These are phyloP conservation scores for Orthosia gracilis DNA, from an alignment of 2,888 invertebrate species.

Conservation along the genomic window DNA sequence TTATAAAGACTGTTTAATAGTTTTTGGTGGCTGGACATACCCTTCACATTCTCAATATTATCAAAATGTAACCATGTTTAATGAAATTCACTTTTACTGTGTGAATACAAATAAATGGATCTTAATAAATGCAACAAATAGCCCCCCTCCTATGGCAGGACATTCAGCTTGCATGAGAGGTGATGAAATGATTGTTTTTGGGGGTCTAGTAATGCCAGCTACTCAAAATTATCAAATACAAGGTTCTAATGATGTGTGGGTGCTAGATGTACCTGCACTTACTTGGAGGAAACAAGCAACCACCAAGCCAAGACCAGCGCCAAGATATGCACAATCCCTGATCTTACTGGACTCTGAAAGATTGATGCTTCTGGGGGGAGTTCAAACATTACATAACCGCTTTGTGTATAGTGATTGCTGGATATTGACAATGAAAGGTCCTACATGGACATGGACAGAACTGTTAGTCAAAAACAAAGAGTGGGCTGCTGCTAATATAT, in stretches of 20 bases:
- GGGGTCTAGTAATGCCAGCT: constrained; percentile 92
- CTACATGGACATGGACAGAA: constrained; percentile 94
- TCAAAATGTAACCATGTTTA: constrained; percentile 97
- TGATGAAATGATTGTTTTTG: constrained; percentile 96
- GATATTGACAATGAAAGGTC: constrained; percentile 95
- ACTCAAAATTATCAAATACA: constrained; percentile 87
- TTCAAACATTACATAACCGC: constrained; percentile 95
- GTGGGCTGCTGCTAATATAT: constrained; percentile 96
- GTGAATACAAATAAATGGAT: constrained; percentile 96
- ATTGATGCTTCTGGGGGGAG: constrained; percentile 96
- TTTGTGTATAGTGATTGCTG: constrained; percentile 97
- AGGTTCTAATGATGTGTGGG: constrained; percentile 97
- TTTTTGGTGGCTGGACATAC: constrained; percentile 99
- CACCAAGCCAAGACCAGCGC: constrained; percentile 93
- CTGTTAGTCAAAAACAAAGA: constrained; percentile 94
- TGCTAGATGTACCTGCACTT: constrained; percentile 94
- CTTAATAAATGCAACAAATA: constrained; percentile 92
- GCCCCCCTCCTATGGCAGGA: constrained; percentile 97
- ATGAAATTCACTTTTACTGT: constrained; percentile 97
- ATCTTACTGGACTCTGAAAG: constrained; percentile 95
- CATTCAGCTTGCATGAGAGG: constrained; percentile 97
- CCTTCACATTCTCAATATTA: constrained; percentile 96
- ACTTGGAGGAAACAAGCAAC: constrained; percentile 95
- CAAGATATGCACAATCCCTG: constrained; percentile 98
- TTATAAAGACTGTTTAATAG: constrained; percentile 95